Conservation (phyloP, 2,888 invertebrate genomes). For the Ectemnius continuus region DNA sequence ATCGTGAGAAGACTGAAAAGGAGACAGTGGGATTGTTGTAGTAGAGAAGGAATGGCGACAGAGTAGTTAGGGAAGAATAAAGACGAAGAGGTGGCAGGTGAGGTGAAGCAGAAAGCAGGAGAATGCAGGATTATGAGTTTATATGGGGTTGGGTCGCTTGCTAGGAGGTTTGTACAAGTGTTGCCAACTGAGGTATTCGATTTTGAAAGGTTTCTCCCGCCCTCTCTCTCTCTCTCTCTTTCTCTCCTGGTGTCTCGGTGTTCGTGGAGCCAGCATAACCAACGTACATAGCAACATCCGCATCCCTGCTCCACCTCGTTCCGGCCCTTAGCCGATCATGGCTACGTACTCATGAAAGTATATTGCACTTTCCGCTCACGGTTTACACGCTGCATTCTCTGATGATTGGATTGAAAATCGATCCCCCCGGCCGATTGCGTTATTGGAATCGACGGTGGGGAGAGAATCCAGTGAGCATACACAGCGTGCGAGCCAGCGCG, state of each 20-base stretch:
- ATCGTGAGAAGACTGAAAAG: slow-evolving; percentile 9
- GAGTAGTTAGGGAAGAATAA: slow-evolving; percentile 6
- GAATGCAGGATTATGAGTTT: slow-evolving; percentile 65
- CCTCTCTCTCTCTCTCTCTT: background rate
- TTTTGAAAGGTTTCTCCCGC: slow-evolving; percentile 57
- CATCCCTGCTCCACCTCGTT: slow-evolving; percentile 19
- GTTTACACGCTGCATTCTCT: slow-evolving; percentile 73
- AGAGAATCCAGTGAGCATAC: slow-evolving; percentile 13
- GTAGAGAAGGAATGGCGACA: slow-evolving; percentile 9
- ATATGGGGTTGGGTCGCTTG: slow-evolving; percentile 55
- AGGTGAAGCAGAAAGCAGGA: slow-evolving; percentile 26
- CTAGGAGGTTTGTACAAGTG: slow-evolving; percentile 56
- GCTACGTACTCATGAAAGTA: slow-evolving; percentile 71
- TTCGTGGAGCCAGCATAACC: slow-evolving; percentile 37
- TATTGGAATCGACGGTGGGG: slow-evolving; percentile 57
- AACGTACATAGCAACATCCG: slow-evolving; percentile 46
- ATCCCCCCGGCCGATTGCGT: slow-evolving; percentile 63
- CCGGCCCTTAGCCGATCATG: slow-evolving; percentile 40
- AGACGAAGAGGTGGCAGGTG: background rate
- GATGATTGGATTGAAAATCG: slow-evolving; percentile 76
- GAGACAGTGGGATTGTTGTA: slow-evolving; percentile 18
- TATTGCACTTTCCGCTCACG: slow-evolving; percentile 68
- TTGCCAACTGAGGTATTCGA: slow-evolving; percentile 56
- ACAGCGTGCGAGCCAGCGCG: slow-evolving; percentile 16
- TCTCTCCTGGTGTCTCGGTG: background rate